phyloP scores from a whole-genome alignment of 2,113 vertebrate species.

The Isurus oxyrinchus region DNA sequence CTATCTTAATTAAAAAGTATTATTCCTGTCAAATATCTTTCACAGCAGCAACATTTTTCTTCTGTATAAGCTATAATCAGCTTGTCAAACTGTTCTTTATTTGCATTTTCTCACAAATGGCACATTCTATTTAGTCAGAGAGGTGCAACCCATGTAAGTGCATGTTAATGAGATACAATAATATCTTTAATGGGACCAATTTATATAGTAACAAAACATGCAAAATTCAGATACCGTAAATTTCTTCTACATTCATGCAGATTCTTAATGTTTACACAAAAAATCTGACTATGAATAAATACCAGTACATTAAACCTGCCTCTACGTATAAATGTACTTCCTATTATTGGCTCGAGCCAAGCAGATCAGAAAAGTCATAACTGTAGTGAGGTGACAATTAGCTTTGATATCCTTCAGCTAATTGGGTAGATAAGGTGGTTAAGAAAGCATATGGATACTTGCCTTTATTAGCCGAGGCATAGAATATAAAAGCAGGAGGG shows the following conservation, averaged over 20 bases:
- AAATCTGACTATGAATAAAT: neutral
- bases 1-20: neutral
- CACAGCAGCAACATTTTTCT: neutral
- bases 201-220: neutral
- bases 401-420: neutral
- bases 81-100: neutral
- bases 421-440: neutral
- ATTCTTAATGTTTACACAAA: neutral
- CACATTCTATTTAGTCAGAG: neutral
- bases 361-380: neutral
- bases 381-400: neutral
- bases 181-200: neutral
- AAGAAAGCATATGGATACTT: no score
- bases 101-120: neutral
- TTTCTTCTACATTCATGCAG: neutral
- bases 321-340: neutral
- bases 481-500: no score
- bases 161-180: neutral
- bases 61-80: neutral
- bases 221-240: neutral
- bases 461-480: no score
- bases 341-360: neutral
- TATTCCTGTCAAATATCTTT: neutral
- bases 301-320: neutral
- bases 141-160: neutral